phyloP scores from a whole-genome alignment of 2,888 invertebrate genomes.

The Aricia artaxerxes region DNA sequence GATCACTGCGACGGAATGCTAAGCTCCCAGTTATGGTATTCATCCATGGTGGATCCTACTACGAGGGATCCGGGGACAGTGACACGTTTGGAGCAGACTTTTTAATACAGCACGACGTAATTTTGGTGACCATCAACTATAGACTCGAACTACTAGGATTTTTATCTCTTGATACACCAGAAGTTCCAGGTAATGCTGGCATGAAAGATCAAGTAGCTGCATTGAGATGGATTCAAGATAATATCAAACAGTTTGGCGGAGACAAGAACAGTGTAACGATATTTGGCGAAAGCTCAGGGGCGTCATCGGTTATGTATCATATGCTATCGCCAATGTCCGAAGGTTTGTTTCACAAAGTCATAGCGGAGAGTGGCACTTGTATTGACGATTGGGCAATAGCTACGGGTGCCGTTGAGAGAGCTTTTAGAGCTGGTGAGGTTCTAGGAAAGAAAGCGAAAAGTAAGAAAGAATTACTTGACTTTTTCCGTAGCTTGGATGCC shows the following conservation, averaged over 20 bases:
- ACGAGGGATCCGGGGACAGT: conserved; percentile 60
- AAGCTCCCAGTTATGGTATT: conserved; percentile 67
- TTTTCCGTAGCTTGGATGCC: conserved; percentile 53
- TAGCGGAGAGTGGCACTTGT: conserved; percentile 63
- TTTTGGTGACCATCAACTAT: conserved; percentile 68
- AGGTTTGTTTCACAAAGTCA: conserved; percentile 64
- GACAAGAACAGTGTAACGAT: conserved; percentile 61
- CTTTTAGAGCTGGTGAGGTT: conserved; percentile 54
- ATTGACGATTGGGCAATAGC: conserved; percentile 56
- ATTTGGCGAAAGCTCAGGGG: conserved; percentile 70
- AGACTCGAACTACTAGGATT: conserved; percentile 56
- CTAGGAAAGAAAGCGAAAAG: conserved; percentile 58
- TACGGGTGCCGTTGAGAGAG: conserved; percentile 49
- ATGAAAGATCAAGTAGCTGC: conserved; percentile 65
- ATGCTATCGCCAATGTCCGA: conserved; percentile 64
- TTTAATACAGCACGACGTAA: conserved; percentile 60
- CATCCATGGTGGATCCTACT: conserved; percentile 66
- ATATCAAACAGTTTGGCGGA: conserved; percentile 60
- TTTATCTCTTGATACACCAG: conserved; percentile 52
- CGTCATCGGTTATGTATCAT: conserved; percentile 59
- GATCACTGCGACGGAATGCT: conserved; percentile 44
- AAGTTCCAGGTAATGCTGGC: conserved; percentile 65
- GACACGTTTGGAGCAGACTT: conserved; percentile 60
- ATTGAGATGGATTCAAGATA: conserved; percentile 57
- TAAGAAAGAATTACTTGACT: conserved; percentile 50